Evolutionary conservation across 2,888 invertebrate genomes (phyloP).

Genomic region (Leptinotarsa juncta): DNA sequence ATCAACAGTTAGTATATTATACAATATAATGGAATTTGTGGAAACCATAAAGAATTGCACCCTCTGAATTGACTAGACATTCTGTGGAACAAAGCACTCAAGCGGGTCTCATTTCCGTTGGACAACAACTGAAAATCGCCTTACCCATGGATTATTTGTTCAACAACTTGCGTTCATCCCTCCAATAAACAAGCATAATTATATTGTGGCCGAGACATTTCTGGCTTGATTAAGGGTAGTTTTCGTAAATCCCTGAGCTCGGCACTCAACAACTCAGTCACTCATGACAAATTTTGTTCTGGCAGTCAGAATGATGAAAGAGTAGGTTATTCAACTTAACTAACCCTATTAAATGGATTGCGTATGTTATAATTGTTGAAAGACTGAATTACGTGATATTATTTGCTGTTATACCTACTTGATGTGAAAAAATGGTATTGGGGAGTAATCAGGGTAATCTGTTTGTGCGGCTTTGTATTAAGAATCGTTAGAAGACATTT

Average conservation of each 20-base stretch:
- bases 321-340: background rate
- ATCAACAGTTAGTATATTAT: too few species aligned
- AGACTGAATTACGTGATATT: background rate
- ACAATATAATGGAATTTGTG: too few species aligned
- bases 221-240: slow-evolving; percentile 25
- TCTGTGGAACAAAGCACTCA: slow-evolving; percentile 1
- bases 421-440: background rate
- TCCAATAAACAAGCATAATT: slow-evolving; percentile 27
- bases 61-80: background rate
- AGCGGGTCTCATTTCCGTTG: background rate
- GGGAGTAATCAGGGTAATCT: background rate
- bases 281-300: slow-evolving; percentile 10
- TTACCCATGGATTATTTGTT: slow-evolving; percentile 15
- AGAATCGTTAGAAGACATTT: too few species aligned
- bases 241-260: slow-evolving; percentile 11
- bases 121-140: slow-evolving; percentile 18
- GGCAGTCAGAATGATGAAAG: background rate
- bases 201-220: slow-evolving; percentile 24
- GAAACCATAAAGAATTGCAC: background rate
- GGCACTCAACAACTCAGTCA: background rate
- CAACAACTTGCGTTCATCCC: slow-evolving; percentile 18
- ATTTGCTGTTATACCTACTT: background rate
- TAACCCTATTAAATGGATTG: slow-evolving; percentile 6
- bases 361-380: slow-evolving; percentile 2
- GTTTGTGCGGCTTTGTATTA: background rate